phyloP scores from a whole-genome alignment of 2,797 vertebrate species.

The Phrynocephalus vlangalii region DNA sequence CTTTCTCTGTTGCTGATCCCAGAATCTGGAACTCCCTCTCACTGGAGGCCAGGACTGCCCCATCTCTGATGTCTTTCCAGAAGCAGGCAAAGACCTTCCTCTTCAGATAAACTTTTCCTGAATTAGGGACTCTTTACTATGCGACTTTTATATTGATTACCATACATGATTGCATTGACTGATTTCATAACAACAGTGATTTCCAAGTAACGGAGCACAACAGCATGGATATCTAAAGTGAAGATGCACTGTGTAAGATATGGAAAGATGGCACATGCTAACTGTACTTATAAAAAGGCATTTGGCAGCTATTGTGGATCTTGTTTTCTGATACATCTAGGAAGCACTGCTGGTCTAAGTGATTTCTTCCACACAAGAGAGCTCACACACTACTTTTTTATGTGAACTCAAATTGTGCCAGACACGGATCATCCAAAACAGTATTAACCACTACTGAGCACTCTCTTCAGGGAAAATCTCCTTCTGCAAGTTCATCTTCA shows the following conservation, averaged over 20 bases:
- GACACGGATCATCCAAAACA: slow-evolving; percentile 34
- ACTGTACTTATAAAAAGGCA: not conserved
- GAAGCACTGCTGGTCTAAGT: not conserved
- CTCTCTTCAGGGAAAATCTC: slow-evolving; percentile 47
- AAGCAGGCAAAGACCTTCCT: too few species aligned
- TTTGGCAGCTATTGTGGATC: not conserved
- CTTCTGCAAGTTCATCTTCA: slow-evolving; percentile 44
- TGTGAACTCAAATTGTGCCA: not conserved
- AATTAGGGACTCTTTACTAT: too few species aligned
- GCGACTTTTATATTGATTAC: too few species aligned
- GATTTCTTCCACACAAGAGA: not conserved
- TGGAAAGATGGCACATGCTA: too few species aligned
- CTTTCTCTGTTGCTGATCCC: too few species aligned
- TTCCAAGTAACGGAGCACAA: not conserved
- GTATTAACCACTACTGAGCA: not conserved
- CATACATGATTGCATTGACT: too few species aligned
- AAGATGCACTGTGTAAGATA: not conserved
- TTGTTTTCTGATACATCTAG: not conserved
- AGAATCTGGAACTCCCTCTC: too few species aligned
- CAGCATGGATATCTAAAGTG: not conserved
- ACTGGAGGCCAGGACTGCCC: too few species aligned
- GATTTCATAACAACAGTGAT: too few species aligned
- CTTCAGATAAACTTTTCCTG: too few species aligned
- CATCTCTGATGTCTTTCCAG: too few species aligned
- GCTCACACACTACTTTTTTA: too few species aligned